Base-by-base conservation (phyloP, 92 coral and sea anemone species). In the Epizoanthus illoricatus region DNA sequence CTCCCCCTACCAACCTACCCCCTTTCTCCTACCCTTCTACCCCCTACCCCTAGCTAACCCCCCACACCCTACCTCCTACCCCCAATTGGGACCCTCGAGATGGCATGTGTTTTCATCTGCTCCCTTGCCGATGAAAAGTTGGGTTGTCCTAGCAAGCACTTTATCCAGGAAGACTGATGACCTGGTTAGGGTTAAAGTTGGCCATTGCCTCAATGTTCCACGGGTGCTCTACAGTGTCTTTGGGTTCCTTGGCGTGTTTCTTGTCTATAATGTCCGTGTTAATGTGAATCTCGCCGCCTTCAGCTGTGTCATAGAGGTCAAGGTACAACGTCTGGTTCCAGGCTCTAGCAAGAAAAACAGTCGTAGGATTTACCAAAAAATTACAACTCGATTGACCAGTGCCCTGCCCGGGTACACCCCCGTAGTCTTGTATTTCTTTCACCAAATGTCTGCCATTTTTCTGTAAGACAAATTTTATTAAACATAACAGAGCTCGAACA, bases 281-380 rank as follows among this genome's bases (percentile, higher is more conserved):
- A 69, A 96, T 91, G 86, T 91, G 87, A 16, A 86, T 64, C 28
- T 94, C 97, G 11, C 76, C 66, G 0, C 84, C 91, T 10, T 68
- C 85, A 36, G 87, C 85, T 17, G 99, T 91, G 84, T 93, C 94
- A 71, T 76, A 95, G 62, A 96, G 71, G 49, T 96, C 94, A 10
- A 96, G 81, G 52, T 80, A 88, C 89, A 96, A 85, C 20, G 94
- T 93, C 66, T 91, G 89, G 86, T 93, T 91, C 82, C 88, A 62
- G 55, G 89, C 86, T 61, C 94, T 92, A 83, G 2, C 52, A 76
- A 54, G 69, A 18, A n/a, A 69, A 7, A 45, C 7, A 80, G 28
- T 15, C n/a, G n/a, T 13, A 55, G 21, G 72, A 52, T 52, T 52
- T 9, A 52, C 12, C 56, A 11, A 52, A 5, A 52, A 10, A 1